These are phyloP conservation scores for Pygocentrus nattereri DNA, from an alignment of 2,797 vertebrate genomes.

Conservation along the genomic window DNA sequence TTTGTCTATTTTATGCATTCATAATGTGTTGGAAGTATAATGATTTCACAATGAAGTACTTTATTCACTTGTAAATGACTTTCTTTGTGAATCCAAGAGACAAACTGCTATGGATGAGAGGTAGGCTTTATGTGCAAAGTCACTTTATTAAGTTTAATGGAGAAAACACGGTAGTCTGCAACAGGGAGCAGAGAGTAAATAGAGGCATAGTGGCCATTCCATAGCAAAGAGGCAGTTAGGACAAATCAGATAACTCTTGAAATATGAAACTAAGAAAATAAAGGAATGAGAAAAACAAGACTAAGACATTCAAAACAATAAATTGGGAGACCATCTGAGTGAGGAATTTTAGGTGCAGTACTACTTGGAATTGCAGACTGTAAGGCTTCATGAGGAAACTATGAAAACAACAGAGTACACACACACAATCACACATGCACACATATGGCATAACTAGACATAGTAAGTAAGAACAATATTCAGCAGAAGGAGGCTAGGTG, in stretches of 20 bases:
- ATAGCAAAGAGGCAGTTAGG: background rate
- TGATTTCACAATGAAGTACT: background rate
- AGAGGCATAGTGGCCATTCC: background rate
- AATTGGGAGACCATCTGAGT: background rate
- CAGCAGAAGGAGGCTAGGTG: background rate
- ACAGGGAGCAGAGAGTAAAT: background rate
- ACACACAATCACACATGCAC: background rate
- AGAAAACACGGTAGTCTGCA: background rate
- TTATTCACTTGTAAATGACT: background rate
- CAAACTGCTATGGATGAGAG: background rate
- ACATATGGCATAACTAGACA: background rate
- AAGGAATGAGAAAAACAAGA: background rate
- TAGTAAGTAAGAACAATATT: background rate
- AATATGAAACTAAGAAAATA: background rate
- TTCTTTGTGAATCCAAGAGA: background rate
- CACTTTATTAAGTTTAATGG: background rate
- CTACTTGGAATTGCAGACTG: background rate
- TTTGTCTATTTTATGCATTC: background rate
- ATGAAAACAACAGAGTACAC: background rate
- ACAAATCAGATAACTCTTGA: background rate
- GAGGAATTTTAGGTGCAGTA: background rate
- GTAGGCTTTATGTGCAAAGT: background rate
- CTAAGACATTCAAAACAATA: background rate
- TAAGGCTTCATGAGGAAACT: background rate
- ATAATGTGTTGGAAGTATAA: background rate